Evolutionary conservation across 2,888 invertebrate genomes (phyloP).

Genomic region (Pheosia gnoma): DNA sequence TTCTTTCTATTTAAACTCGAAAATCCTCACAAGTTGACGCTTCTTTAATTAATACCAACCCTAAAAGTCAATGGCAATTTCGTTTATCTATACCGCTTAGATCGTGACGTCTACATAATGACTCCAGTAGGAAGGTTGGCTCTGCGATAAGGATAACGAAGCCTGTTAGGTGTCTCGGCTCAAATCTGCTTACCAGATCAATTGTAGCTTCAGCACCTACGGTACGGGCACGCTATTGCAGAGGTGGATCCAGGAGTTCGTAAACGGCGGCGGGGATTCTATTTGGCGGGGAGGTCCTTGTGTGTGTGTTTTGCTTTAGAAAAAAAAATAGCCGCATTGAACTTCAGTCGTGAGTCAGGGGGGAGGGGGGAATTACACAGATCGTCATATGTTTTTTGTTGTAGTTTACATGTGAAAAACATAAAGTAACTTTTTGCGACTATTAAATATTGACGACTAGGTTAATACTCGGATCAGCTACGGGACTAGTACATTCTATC

Average conservation of each 20-base stretch:
- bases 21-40: no score
- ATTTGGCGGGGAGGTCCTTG: no score
- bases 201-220: conserved; percentile 33
- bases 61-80: neutral
- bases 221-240: neutral
- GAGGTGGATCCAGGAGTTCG: neutral
- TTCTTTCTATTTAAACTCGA: no score
- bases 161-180: conserved; percentile 55
- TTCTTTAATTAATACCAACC: neutral
- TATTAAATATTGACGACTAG: no score
- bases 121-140: conserved; percentile 38
- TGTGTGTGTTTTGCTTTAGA: no score
- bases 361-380: no score
- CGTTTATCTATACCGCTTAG: neutral
- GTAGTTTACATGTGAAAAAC: no score
- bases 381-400: no score
- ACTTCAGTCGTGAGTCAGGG: no score
- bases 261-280: neutral
- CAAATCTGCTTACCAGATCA: conserved; percentile 57
- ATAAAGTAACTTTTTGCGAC: no score
- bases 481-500: neutral
- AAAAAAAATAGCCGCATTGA: no score
- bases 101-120: conserved; percentile 20
- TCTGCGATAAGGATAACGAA: conserved; percentile 62
- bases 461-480: neutral